Evolutionary conservation across 2,797 vertebrate genomes (phyloP).

Genomic region (Channa striata): DNA sequence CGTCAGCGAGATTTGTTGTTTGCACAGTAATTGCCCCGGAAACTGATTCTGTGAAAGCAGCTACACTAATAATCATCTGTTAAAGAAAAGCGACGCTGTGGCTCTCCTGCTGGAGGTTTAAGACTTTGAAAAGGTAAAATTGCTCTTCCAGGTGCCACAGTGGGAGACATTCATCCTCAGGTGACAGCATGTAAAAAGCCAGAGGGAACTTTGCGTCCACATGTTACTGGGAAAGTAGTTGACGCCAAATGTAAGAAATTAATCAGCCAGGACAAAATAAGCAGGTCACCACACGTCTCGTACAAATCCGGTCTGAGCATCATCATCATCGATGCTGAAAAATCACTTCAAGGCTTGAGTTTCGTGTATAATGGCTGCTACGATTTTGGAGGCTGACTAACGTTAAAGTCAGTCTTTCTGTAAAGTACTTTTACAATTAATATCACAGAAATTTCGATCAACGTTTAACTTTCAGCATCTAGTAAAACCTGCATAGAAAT

Average conservation of each 20-base stretch:
- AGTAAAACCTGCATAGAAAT: too few relatives aligned
- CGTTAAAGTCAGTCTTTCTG: too few relatives aligned
- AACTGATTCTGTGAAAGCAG: constrained; percentile 24
- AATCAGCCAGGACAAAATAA: too few relatives aligned
- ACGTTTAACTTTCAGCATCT: too few relatives aligned
- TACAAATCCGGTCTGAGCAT: too few relatives aligned
- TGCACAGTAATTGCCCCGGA: constrained; percentile 23
- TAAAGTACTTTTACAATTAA: too few relatives aligned
- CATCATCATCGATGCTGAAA: too few relatives aligned
- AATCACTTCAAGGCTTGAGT: too few relatives aligned
- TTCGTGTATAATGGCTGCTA: too few relatives aligned
- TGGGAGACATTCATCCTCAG: constrained; percentile 12
- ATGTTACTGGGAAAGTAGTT: neutral
- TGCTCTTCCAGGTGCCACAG: constrained; percentile 24
- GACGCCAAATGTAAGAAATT: neutral
- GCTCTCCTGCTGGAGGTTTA: constrained; percentile 11
- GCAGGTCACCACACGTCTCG: too few relatives aligned
- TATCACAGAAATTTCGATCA: too few relatives aligned
- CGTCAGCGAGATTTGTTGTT: constrained; percentile 38
- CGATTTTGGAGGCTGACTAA: neutral
- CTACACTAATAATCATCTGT: constrained; percentile 20
- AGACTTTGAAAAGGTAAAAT: constrained; percentile 16
- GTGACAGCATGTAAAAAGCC: neutral
- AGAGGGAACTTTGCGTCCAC: constrained; percentile 1
- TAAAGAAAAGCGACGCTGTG: constrained; percentile 1